Evolutionary conservation across 1,140 invertebrate genomes (phyloP), one percentile per base, ranked within the genome.

Genomic region (Drosophila sechellia): DNA sequence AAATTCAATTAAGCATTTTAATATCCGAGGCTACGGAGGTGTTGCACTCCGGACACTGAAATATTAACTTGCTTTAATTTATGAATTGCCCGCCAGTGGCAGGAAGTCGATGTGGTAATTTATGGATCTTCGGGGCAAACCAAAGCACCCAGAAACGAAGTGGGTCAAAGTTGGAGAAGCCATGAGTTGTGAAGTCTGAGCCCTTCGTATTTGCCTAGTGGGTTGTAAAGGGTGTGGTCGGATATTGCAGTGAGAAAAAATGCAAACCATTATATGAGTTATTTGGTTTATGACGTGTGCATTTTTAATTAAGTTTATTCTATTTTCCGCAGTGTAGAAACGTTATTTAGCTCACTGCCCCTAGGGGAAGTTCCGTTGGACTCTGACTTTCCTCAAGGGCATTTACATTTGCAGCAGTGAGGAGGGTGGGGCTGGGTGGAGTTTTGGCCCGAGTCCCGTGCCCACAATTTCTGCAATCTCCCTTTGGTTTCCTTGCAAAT

Each of bases 31-130:
- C 31, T 56, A 81, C 73, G 85, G 81, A 80, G 84, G 84, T 84
- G 84, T 89, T 84, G 60, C 77, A 73, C 54, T 57, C 63, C 71
- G 69, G 85, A 90, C 85, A 90, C 70, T 90, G 85, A 90, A 90
- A 90, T 90, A 90, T 90, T 90, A 90, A 90, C 85, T 90, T 85
- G 85, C 85, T 90, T 90, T 85, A 90, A 89, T 89, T 90, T 90
- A 90, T 89, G 84, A 89, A 89, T 89, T 89, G 61, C 66, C 40
- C 27, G 56, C 73, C 45, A 40, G 59, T 65, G 63, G 65, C 75
- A 77, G 75, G 75, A 77, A 77, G 75, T 77, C 75, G 55, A 68
- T 68, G 42, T 5, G 20, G 22, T 58, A 54, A 77, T 50, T 76
- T 68, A 68, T 76, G 72, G 49, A 37, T 48, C 46, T 49, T 46